These are phyloP conservation scores for Caiman crocodilus DNA, from an alignment of 2,797 vertebrate genomes.

Conservation along the genomic window DNA sequence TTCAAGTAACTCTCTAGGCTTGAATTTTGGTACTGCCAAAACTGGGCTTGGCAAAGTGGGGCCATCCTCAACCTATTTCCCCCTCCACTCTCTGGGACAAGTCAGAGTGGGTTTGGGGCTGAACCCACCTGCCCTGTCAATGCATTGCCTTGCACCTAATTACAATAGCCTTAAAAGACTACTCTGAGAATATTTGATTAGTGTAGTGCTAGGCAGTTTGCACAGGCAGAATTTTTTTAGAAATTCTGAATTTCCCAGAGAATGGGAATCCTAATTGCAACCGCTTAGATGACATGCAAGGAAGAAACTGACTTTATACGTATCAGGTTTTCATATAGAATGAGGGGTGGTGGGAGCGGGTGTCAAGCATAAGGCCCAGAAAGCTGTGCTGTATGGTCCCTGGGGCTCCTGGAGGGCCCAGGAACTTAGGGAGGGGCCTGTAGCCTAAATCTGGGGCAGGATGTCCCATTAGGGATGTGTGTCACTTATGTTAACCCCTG, in stretches of 20 bases:
- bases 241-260: background rate
- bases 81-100: background rate
- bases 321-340: background rate
- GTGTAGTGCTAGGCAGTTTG: background rate
- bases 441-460: no score
- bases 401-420: no score
- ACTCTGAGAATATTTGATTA: background rate
- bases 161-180: background rate
- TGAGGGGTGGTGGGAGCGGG: no score
- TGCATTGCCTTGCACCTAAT: background rate
- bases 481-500: conserved; percentile 3
- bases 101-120: fast-evolving
- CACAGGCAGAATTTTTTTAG: background rate
- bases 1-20: no score
- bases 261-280: background rate
- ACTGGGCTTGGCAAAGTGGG: no score
- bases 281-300: background rate
- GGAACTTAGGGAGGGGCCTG: no score
- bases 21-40: no score
- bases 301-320: background rate
- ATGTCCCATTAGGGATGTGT: background rate
- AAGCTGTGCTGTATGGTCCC: no score
- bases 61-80: background rate
- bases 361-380: no score
- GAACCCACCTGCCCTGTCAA: background rate